These are phyloP conservation scores for Paracentrotus lividus DNA, from an alignment of 53 echinoderm and acorn worm genomes.

Conservation along the genomic window DNA sequence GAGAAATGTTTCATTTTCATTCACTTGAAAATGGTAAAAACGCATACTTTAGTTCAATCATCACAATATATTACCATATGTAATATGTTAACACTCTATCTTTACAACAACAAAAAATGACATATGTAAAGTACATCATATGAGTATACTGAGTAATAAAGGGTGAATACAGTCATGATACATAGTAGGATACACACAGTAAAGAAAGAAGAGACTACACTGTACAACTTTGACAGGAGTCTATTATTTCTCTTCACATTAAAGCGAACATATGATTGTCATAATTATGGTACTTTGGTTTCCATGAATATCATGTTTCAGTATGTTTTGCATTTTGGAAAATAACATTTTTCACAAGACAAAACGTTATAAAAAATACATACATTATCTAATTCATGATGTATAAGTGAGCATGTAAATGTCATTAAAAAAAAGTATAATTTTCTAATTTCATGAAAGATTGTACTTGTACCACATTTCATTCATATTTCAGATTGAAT, in stretches of 20 bases:
- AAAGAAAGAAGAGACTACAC: neutral
- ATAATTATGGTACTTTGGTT: neutral
- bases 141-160: neutral
- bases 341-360: neutral
- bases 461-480: too few relatives aligned
- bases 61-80: constrained; percentile 47
- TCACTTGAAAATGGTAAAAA: constrained; percentile 43
- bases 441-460: neutral
- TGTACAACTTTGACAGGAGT: neutral
- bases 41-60: neutral
- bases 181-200: neutral
- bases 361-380: neutral
- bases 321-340: neutral
- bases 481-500: constrained; percentile 45
- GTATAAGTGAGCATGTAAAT: neutral
- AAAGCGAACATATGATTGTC: neutral
- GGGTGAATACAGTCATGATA: neutral
- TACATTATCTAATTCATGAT: neutral
- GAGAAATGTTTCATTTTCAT: neutral
- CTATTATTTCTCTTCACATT: neutral
- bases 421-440: neutral
- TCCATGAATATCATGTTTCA: neutral
- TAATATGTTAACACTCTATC: neutral
- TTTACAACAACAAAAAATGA: constrained; percentile 27
- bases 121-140: constrained; percentile 23